These are phyloP conservation scores for Listronotus bonariensis DNA, from an alignment of 1,140 invertebrate species.

Conservation along the genomic window DNA sequence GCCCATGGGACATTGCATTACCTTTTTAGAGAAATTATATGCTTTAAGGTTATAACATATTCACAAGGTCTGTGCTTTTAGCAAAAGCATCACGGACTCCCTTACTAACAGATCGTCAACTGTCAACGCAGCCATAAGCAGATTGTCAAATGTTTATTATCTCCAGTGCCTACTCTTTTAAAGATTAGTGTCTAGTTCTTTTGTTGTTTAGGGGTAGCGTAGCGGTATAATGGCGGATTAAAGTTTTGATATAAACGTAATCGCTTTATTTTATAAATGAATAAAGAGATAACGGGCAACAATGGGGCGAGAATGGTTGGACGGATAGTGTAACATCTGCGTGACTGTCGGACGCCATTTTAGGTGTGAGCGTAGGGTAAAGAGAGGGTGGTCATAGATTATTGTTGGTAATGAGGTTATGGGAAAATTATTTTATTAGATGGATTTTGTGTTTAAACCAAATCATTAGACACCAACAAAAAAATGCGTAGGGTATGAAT, in stretches of 20 bases:
- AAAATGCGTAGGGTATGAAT: too few relatives aligned
- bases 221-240: slow-evolving; percentile 35
- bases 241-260: slow-evolving; percentile 27
- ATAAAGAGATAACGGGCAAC: slow-evolving; percentile 18
- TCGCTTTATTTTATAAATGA: slow-evolving; percentile 36
- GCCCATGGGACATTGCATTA: too few relatives aligned
- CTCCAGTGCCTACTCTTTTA: slow-evolving; percentile 9
- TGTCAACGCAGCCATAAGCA: slow-evolving; percentile 12
- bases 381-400: slow-evolving; percentile 6
- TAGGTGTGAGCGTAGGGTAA: neutral
- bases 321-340: slow-evolving; percentile 2
- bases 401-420: neutral
- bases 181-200: slow-evolving; percentile 18
- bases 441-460: too few relatives aligned
- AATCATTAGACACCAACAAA: too few relatives aligned
- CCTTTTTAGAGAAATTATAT: too few relatives aligned
- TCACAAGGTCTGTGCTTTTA: too few relatives aligned
- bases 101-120: slow-evolving; percentile 5
- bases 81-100: too few relatives aligned
- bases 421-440: too few relatives aligned
- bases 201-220: slow-evolving; percentile 23
- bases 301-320: slow-evolving; percentile 14
- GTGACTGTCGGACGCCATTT: slow-evolving; percentile 7
- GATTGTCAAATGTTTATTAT: slow-evolving; percentile 20
- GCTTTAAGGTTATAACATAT: too few relatives aligned